Evolutionary conservation across 2,113 vertebrate genomes (phyloP), one percentile per base, ranked within the genome.

Genomic region (Protomyctophum bolini): DNA sequence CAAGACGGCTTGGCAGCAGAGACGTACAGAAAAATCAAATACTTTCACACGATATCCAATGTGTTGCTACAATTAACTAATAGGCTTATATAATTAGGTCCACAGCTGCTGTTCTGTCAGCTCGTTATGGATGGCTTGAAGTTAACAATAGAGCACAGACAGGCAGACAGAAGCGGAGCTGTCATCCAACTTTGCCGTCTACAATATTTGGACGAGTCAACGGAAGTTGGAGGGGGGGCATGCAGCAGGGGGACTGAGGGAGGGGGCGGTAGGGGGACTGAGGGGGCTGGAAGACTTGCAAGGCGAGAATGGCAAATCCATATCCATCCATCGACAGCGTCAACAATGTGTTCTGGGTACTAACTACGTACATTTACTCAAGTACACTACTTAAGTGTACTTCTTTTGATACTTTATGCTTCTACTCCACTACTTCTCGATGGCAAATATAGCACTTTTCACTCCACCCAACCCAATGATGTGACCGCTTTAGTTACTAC

Each of bases 171-270:
- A 80, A 72, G 66, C 15, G 21, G 51, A 69, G 12, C 70, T 56
- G 55, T 57, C 76, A 61, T 29, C 21, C 4, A 33, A 8, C 86
- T 85, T 82, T 55, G 60, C 79, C 79, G 86, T 88, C 84, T 89
- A 72, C 78, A 86, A 80, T 73, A 85, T 87, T 85, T 88, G 79
- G 73, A 87, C 66, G 64, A 73, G 51, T 63, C 78, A 67, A 70
- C 66, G 72, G 66, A 41, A 45, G 14, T 73, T 57, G 71, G 68
- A 56, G 63, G 8, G 61, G 10, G 33, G 29, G 6, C 21, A 21
- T 21, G 21, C 21, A 21, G 21, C 21, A 21, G 21, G 21, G 21
- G 21, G 21, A 21, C 72, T 57, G 71, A 66, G 52, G 63, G 8
- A 58, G 10, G 33, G 63, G 29, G 6, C 11, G 56, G 21, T 11